A percentile compares a stretch with the other conserved stretches of the same genome.
Conservation (phyloP, 1,140 invertebrate genomes). For the Vollenhovia emeryi region DNA sequence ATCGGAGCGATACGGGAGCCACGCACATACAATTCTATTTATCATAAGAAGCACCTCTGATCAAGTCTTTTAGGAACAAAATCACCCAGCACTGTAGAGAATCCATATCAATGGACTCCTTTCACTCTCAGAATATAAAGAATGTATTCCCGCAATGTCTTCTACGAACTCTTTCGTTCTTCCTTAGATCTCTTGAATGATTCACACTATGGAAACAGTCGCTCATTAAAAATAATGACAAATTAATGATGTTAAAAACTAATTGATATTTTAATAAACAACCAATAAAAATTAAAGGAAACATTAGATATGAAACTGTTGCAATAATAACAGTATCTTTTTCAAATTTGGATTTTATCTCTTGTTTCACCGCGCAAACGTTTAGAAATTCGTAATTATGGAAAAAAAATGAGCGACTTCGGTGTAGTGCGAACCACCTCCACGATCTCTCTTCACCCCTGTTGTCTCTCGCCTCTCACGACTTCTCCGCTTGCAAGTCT, state of each 20-base stretch:
- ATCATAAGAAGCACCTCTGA: background rate
- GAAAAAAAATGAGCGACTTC: background rate
- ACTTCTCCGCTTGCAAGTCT: constrained; percentile 66
- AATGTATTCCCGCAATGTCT: constrained; percentile 30
- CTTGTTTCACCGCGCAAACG: background rate
- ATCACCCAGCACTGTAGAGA: constrained; percentile 13
- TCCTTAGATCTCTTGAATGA: constrained; percentile 8
- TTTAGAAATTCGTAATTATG: background rate
- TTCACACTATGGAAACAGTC: constrained; percentile 2
- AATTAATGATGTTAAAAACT: background rate
- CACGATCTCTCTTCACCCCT: constrained; percentile 32
- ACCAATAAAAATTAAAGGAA: background rate
- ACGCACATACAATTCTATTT: background rate
- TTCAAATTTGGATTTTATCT: background rate
- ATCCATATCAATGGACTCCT: background rate
- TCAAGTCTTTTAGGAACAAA: constrained; percentile 15
- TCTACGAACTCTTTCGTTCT: constrained; percentile 24
- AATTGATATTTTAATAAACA: background rate
- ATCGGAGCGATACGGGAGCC: background rate
- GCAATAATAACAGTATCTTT: background rate
- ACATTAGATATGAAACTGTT: background rate
- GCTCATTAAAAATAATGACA: background rate
- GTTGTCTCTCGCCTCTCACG: constrained; percentile 57
- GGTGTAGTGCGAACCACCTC: background rate
- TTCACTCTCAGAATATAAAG: constrained; percentile 11